phyloP scores from a whole-genome alignment of 2,888 invertebrate species.

The Encarsia formosa region DNA sequence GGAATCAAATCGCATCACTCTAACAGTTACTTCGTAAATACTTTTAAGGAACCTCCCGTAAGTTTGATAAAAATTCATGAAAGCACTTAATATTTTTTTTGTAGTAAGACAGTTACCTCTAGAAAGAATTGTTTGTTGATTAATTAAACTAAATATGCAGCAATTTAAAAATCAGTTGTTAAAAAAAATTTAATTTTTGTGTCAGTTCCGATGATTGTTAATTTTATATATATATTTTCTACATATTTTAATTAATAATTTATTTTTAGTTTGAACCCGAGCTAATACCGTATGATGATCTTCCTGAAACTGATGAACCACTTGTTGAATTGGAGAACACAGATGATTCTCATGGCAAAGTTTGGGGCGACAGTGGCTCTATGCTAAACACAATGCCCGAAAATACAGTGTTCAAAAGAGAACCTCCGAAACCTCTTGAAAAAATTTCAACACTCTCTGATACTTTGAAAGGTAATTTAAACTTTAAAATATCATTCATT shows the following conservation, averaged over 20 bases:
- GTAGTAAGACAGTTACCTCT: no score
- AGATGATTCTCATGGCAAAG: conserved; percentile 37
- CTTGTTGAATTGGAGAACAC: conserved; percentile 44
- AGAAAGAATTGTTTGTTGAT: no score
- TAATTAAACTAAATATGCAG: no score
- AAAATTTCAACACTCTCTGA: conserved; percentile 36
- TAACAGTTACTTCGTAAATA: conserved; percentile 45
- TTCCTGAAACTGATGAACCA: conserved; percentile 47
- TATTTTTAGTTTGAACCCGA: conserved; percentile 42
- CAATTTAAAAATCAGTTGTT: no score
- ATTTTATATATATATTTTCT: not conserved
- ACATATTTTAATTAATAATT: not conserved
- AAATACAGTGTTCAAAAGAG: conserved; percentile 34
- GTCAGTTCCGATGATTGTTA: no score
- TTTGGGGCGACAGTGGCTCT: conserved; percentile 42
- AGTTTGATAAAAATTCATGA: conserved; percentile 1
- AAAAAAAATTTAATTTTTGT: no score
- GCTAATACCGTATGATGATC: conserved; percentile 47
- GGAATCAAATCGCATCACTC: conserved; percentile 31
- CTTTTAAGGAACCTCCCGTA: conserved; percentile 42
- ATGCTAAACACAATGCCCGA: conserved; percentile 38
- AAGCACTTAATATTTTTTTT: no score
- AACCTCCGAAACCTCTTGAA: conserved; percentile 38
- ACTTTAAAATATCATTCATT: not conserved
- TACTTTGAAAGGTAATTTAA: conserved; percentile 44